These are phyloP conservation scores for Actinia equina DNA, from an alignment of 64 coral and sea anemone genomes.

Conservation along the genomic window DNA sequence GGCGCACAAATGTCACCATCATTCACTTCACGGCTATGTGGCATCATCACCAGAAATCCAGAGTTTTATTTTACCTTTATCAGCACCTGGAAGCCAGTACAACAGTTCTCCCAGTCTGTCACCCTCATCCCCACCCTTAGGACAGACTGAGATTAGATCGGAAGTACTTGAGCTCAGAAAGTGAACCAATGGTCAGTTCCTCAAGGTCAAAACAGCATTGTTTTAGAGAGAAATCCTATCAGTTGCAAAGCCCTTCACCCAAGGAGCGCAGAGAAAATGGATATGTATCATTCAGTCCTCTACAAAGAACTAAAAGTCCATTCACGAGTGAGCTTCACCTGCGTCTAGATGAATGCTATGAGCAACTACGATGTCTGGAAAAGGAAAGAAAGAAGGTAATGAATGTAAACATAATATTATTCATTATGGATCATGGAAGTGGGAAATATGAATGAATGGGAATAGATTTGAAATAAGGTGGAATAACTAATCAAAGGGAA, in stretches of 20 bases:
- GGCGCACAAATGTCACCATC: conserved; percentile 64
- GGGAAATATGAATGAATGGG: no score
- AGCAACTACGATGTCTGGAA: conserved; percentile 84
- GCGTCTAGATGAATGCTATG: conserved; percentile 92
- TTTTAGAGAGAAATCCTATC: not conserved
- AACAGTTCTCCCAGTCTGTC: conserved; percentile 87
- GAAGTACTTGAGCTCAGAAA: conserved; percentile 41
- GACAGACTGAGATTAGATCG: conserved; percentile 36
- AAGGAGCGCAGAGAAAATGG: conserved; percentile 44
- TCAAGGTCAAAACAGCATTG: conserved; percentile 1
- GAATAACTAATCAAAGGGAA: no score
- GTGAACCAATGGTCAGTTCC: not conserved
- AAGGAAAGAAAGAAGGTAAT: conserved; percentile 93
- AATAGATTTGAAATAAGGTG: no score
- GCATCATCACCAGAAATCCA: conserved; percentile 61
- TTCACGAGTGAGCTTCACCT: conserved; percentile 79
- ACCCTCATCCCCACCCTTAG: conserved; percentile 77
- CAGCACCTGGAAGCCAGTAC: conserved; percentile 41
- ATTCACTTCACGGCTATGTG: conserved; percentile 50
- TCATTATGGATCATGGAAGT: no score
- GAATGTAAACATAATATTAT: no score
- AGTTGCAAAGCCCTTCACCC: not conserved
- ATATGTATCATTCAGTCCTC: conserved; percentile 36
- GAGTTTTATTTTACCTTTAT: conserved; percentile 40
- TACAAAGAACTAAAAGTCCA: conserved; percentile 52